Evolutionary conservation across 2,797 vertebrate genomes (phyloP).

Genomic region (Balearica regulorum): DNA sequence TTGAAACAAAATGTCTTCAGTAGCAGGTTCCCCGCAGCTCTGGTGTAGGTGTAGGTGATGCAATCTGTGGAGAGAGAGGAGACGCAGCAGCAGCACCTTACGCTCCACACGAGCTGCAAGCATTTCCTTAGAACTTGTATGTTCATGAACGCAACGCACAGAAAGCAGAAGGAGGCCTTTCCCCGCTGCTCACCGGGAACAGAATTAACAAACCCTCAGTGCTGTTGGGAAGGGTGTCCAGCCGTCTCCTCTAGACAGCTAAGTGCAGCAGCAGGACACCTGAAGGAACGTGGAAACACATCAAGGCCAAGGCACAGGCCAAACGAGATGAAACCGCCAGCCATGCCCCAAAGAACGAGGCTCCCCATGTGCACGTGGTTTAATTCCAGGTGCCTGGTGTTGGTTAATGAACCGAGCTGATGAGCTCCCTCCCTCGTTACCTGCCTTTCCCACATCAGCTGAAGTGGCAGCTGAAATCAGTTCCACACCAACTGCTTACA

Average conservation of each 20-base stretch:
- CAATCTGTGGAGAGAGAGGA: neutral
- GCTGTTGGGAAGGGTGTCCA: neutral
- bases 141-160: fast-evolving
- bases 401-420: fast-evolving
- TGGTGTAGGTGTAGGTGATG: neutral
- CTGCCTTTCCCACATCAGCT: too few relatives aligned
- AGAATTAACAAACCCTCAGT: fast-evolving
- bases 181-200: neutral
- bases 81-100: fast-evolving
- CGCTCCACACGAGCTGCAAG: neutral
- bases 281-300: fast-evolving
- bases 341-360: fast-evolving
- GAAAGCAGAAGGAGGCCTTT: fast-evolving
- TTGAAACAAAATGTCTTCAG: neutral
- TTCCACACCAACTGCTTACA: too few relatives aligned
- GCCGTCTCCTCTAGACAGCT: fast-evolving
- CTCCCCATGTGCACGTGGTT: fast-evolving
- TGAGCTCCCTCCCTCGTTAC: neutral
- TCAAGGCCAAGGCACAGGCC: neutral
- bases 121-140: neutral
- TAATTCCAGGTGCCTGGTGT: fast-evolving
- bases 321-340: fast-evolving
- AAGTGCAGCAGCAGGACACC: neutral
- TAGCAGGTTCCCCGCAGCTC: neutral
- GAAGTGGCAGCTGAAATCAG: too few relatives aligned